These are phyloP conservation scores for Brachyhypopomus occidentalis DNA, from an alignment of 2,113 vertebrate species.

Conservation along the genomic window DNA sequence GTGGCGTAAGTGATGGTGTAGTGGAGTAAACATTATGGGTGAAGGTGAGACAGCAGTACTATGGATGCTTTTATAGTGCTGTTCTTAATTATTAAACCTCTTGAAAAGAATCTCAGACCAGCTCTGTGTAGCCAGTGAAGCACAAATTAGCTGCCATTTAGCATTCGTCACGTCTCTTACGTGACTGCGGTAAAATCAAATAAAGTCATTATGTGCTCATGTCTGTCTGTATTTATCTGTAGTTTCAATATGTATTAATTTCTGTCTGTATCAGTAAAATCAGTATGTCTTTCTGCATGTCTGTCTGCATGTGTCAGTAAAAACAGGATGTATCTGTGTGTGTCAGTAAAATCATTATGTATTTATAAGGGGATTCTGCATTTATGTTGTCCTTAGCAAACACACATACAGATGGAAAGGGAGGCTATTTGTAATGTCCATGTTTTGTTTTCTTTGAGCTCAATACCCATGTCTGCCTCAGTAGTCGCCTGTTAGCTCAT, in stretches of 20 bases:
- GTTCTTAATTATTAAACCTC: no score
- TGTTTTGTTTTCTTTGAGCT: not conserved
- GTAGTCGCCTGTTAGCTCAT: not conserved
- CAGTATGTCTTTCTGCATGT: no score
- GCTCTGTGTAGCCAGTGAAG: no score
- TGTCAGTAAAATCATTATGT: not conserved
- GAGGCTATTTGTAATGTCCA: not conserved
- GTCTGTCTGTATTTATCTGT: no score
- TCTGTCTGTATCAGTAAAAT: not conserved
- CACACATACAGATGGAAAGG: not conserved
- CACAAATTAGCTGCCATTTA: not conserved
- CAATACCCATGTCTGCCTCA: not conserved
- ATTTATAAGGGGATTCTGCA: not conserved
- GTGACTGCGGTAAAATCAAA: no score
- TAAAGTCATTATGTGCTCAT: no score
- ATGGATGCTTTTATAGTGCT: no score
- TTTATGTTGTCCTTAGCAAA: not conserved
- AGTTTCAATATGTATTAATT: not conserved
- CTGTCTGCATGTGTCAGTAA: not conserved
- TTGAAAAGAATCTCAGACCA: no score
- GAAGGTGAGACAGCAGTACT: no score
- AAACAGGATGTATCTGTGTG: not conserved
- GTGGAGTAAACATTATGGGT: no score
- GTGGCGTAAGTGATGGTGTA: no score
- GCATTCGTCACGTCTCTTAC: no score